Evolutionary conservation across 2,888 invertebrate species (phyloP), one percentile per base, ranked within the genome.

Genomic region (Hesperia comma): DNA sequence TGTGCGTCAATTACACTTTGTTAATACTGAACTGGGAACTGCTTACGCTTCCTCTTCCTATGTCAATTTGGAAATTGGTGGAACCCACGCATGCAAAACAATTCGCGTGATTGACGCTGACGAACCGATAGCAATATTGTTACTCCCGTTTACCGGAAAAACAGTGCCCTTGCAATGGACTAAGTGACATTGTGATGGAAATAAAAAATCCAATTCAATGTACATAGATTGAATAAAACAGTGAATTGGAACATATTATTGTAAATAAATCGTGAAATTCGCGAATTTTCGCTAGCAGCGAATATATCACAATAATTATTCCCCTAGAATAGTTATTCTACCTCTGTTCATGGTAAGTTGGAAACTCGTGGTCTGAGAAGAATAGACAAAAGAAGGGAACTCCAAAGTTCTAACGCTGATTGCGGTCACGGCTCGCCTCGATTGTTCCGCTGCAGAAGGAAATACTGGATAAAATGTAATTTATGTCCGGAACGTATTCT

Each of bases 401-500:
- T 49, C n/a, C 41, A 51, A 63, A 57, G 63, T 63, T 63, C 58
- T 58, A 64, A 53, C 58, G 58, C 64, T 64, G 64, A 64, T 64
- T 64, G 64, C 64, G 57, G 57, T 17, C 63, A 63, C 33, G 33
- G 26, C n/a, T 37, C 63, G 46, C 46, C 63, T 40, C 63, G 46
- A 54, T 63, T 55, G 57, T 57, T 56, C 56, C 49, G 21, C 15
- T 49, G 49, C 49, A 63, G 40, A 17, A 43, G 63, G 57, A 63
- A 63, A 63, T 57, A 33, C 51, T 37, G 33, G 19, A 19, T 57
- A 49, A 57, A 54, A 46, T 40, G 63, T 51, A 57, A 63, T 62
- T 54, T 43, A 62, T 63, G 55, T 63, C 63, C 33, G 46, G 33
- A 53, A 26, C 15, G 32, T 43, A 43, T 57, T 49, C 40, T 41